Base-by-base conservation (phyloP, 2,888 invertebrate species). In the Cerceris ruficornis region DNA sequence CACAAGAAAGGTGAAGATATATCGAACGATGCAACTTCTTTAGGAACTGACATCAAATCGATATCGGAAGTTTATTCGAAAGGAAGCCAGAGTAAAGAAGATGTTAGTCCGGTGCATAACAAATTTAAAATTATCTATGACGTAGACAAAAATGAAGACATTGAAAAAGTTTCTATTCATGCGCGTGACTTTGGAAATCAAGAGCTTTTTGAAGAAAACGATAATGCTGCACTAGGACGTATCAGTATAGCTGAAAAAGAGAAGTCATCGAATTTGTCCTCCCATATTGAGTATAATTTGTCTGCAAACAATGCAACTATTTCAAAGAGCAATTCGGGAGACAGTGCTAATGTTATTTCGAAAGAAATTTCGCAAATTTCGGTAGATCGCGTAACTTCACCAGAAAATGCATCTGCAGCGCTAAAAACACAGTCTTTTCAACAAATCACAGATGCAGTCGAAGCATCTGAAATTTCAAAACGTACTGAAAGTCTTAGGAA, bases 21-120 rank as follows among this genome's bases (percentile, higher is more conserved):
- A 4, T 84, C 88, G 0, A 85, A 86, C 39, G 85, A 87, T 69
- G 54, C 86, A 13, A 81, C 80, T 73, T 87, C 88, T 5, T 61
- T 81, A 7, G 86, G 88, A 43, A 85, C 75, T 14, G 86, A 87
- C 50, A 80, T 84, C 7, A 86, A 85, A 70, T 88, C 88, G 1
- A 80, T 89, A 50, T 89, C 90, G 0, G 86, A 87, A 67, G 87
- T 88, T 64, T 83, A 88, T 65, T 87, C 88, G 0, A 61, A 83
- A 75, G 14, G 60, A 59, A 7, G 80, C 14, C 61, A 49, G 8
- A 15, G 42, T 52, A 50, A 61, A 58, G 50, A 69, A 55, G 83
- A 77, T 57, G 60, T 65, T 13, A 82, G 28, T 17, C 14, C 15
- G 14, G 49, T 8, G 7, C 65, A 58, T 41, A 64, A 58, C 42